These are phyloP conservation scores for Reinhardtius hippoglossoides DNA, from an alignment of 2,113 vertebrate species.

Conservation along the genomic window DNA sequence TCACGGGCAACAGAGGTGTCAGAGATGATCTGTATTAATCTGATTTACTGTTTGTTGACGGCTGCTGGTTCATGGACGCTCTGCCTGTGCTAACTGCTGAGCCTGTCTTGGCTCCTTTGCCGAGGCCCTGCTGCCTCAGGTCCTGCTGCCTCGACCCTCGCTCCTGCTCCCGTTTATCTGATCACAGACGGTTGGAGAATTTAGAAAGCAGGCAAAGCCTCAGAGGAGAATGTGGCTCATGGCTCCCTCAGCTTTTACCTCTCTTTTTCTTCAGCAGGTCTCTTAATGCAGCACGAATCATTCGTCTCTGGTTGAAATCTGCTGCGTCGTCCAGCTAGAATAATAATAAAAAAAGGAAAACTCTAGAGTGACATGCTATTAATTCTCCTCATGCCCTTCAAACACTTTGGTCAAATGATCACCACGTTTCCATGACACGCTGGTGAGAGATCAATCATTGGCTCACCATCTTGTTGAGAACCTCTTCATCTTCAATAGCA, in stretches of 20 bases:
- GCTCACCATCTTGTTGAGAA: conserved; percentile 95
- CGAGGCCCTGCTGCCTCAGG: conserved; percentile 72
- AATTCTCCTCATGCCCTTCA: not conserved
- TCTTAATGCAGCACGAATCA: conserved; percentile 90
- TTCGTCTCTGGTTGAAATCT: conserved; percentile 90
- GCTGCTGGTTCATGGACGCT: conserved; percentile 56
- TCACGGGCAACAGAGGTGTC: not conserved
- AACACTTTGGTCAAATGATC: not conserved
- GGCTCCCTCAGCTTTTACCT: conserved; percentile 79
- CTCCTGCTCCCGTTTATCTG: conserved; percentile 93
- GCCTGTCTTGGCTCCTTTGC: conserved; percentile 49
- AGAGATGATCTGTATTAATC: not conserved
- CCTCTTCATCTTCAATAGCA: conserved; percentile 90
- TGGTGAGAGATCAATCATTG: not conserved
- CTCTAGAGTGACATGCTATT: not conserved
- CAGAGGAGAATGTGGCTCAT: not conserved
- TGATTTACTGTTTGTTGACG: conserved; percentile 42
- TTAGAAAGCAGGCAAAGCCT: not conserved
- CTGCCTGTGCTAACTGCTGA: conserved; percentile 36
- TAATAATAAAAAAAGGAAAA: not conserved
- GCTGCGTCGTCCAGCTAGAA: conserved; percentile 87
- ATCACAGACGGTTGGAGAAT: not conserved
- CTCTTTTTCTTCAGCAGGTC: conserved; percentile 93
- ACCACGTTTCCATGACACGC: not conserved
- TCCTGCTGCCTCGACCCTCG: conserved; percentile 86